Conservation (phyloP, 2,888 invertebrate genomes). For the Diarsia dahlii region DNA sequence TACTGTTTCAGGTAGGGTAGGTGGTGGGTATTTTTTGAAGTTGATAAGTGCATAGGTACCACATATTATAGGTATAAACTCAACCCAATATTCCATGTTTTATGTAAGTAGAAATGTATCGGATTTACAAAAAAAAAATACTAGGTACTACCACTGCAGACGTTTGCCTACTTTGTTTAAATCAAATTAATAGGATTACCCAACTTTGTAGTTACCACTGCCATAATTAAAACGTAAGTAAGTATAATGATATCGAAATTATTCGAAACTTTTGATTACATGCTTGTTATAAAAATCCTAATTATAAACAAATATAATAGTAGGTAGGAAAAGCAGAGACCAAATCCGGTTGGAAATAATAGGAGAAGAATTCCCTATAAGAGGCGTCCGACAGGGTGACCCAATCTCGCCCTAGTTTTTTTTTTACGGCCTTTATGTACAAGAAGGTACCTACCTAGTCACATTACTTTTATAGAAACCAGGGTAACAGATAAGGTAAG, state of each 20-base stretch:
- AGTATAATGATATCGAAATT: slow-evolving; percentile 7
- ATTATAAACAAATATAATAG: slow-evolving; percentile 1
- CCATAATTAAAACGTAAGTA: neutral
- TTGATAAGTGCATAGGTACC: no score
- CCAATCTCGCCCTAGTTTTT: no score
- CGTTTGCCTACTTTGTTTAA: slow-evolving; percentile 1
- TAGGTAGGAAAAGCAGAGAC: no score
- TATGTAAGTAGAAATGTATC: neutral
- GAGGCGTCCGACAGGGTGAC: no score
- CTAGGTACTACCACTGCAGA: neutral
- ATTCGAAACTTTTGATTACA: slow-evolving; percentile 35
- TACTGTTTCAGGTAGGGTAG: no score
- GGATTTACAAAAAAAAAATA: neutral
- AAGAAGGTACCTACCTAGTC: neutral
- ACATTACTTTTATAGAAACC: neutral
- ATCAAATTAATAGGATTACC: slow-evolving; percentile 17
- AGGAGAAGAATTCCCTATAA: no score
- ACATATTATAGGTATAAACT: no score
- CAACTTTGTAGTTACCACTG: neutral
- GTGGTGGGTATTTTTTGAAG: neutral
- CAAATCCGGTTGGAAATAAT: no score
- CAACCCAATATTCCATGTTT: neutral
- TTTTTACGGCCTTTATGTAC: no score
- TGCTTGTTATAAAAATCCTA: neutral
- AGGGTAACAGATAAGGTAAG: neutral